Evolutionary conservation across 2,113 vertebrate species (phyloP).

Genomic region (Cepphus grylle): DNA sequence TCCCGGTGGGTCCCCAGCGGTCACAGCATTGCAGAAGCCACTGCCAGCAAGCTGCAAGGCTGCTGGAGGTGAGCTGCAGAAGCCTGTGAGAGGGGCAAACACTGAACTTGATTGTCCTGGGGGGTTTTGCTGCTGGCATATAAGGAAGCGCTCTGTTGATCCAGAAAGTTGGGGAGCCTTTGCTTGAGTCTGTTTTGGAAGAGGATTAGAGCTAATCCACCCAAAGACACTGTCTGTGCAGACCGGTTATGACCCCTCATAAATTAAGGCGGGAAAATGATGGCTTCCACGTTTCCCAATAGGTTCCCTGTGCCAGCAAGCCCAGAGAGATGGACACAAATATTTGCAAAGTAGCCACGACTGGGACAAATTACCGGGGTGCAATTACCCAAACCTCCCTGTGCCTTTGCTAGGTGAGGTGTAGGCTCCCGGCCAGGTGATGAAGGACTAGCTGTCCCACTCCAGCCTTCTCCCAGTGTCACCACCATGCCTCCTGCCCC

Average conservation of each 20-base stretch:
- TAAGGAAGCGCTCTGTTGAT: background rate
- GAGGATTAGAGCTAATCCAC: background rate
- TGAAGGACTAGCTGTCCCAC: background rate
- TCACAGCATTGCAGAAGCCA: background rate
- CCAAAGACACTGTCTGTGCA: background rate
- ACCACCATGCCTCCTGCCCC: background rate
- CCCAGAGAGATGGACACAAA: background rate
- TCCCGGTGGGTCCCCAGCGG: background rate
- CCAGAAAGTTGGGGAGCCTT: background rate
- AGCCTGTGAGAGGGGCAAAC: background rate
- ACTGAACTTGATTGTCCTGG: background rate
- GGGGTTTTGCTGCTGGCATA: background rate
- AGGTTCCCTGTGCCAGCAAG: background rate
- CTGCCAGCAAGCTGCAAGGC: background rate
- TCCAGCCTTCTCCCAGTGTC: background rate
- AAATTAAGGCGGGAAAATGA: background rate
- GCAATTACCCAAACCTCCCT: background rate
- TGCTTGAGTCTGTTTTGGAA: background rate
- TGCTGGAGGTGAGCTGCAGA: background rate
- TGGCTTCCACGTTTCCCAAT: background rate
- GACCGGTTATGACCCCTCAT: background rate
- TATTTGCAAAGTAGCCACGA: background rate
- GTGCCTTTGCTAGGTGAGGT: background rate
- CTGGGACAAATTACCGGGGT: background rate
- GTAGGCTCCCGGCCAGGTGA: background rate